These are phyloP conservation scores for Brachyptera risi DNA, from an alignment of 2,888 invertebrate species.

Conservation along the genomic window DNA sequence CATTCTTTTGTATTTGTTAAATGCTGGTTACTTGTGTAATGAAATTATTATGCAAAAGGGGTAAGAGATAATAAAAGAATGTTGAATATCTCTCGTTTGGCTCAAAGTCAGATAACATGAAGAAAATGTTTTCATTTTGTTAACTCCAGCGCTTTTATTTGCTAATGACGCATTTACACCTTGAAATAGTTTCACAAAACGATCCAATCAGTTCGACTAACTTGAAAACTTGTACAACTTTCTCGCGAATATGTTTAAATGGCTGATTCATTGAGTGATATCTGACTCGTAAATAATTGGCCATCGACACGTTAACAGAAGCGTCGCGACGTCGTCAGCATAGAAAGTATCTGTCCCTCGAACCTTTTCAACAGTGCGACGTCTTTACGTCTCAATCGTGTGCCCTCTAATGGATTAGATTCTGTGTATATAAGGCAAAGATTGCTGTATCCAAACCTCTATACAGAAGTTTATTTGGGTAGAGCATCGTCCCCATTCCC, in stretches of 20 bases:
- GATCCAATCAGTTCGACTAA: slow-evolving; percentile 1
- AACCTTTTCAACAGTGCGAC: background rate
- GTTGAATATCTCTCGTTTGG: no score
- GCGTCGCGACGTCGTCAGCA: background rate
- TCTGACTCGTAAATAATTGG: slow-evolving; percentile 14
- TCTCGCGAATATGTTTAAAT: background rate
- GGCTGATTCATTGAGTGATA: background rate
- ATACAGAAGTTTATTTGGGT: slow-evolving; percentile 14
- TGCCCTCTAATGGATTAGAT: slow-evolving; percentile 20
- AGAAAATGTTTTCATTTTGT: no score
- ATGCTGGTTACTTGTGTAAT: background rate
- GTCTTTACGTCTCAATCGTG: background rate
- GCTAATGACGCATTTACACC: background rate
- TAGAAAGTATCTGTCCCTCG: no score
- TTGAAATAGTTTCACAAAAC: background rate
- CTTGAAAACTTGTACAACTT: slow-evolving; percentile 4
- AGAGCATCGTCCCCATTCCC: background rate
- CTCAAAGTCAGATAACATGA: no score
- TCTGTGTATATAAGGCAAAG: slow-evolving; percentile 10
- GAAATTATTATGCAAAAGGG: background rate
- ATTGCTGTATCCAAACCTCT: slow-evolving; percentile 12
- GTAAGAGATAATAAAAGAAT: no score
- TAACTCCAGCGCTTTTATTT: background rate
- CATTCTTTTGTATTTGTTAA: background rate
- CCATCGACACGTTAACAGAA: slow-evolving; percentile 7